Evolutionary conservation across 2,113 vertebrate genomes (phyloP).

Genomic region (Oryzias celebensis): DNA sequence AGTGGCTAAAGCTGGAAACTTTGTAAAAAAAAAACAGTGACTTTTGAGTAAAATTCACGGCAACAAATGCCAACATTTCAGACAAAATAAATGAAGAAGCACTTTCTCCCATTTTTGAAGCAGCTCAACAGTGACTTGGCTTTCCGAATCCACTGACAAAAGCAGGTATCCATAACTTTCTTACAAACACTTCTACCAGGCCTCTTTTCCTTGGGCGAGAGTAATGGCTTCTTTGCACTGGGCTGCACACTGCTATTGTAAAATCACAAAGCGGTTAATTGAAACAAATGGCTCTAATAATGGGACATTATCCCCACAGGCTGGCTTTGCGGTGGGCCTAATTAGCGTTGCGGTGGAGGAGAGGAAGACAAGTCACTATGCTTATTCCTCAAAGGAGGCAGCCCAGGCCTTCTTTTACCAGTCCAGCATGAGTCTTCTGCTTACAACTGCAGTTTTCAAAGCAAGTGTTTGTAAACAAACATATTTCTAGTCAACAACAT

Average conservation of each 20-base stretch:
- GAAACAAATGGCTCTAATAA: conserved; percentile 99
- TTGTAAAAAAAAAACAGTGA: conserved; percentile 19
- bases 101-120: conserved; percentile 2
- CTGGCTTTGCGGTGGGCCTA: conserved; percentile 91
- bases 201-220: conserved; percentile 82
- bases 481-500: neutral
- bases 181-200: conserved; percentile 46
- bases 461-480: neutral
- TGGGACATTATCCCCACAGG: conserved; percentile 97
- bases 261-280: conserved; percentile 98
- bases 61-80: neutral
- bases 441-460: conserved; percentile 11
- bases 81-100: conserved; percentile 8
- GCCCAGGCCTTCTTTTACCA: conserved; percentile 63
- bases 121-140: conserved; percentile 22
- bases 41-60: conserved; percentile 12
- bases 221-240: conserved; percentile 87
- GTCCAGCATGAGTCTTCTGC: conserved; percentile 41
- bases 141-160: conserved; percentile 22
- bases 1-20: conserved; percentile 29
- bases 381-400: conserved; percentile 89
- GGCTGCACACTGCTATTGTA: conserved; percentile 91
- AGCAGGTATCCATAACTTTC: conserved; percentile 53
- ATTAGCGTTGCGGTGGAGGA: conserved; percentile 86
- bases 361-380: conserved; percentile 84